Conservation (phyloP, 2,888 invertebrate species). For the Drosophila mettleri region DNA sequence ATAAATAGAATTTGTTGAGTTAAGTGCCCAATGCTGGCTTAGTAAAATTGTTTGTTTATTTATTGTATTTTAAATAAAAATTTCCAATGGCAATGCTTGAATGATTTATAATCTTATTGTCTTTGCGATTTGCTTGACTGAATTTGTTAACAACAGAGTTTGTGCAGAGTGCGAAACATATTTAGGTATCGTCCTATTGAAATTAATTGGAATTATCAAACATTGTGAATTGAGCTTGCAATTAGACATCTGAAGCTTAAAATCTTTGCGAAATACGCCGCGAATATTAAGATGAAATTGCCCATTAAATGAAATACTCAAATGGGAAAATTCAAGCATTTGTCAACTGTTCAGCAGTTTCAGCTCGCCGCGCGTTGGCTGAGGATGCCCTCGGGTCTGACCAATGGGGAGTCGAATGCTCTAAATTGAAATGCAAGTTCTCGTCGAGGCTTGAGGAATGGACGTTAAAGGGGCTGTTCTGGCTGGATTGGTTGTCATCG, state of each 20-base stretch:
- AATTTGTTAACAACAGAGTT: too few species aligned
- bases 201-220: neutral
- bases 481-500: constrained; percentile 23
- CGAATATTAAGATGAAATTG: neutral
- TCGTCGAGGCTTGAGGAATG: constrained; percentile 46
- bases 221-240: neutral
- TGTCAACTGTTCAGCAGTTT: constrained; percentile 33
- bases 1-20: too few species aligned
- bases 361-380: constrained; percentile 27
- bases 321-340: constrained; percentile 18
- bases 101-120: too few species aligned
- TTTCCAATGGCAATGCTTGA: too few species aligned
- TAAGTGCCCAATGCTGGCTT: too few species aligned
- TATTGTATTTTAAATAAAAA: too few species aligned
- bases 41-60: too few species aligned
- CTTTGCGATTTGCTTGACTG: too few species aligned
- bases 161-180: too few species aligned
- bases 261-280: neutral
- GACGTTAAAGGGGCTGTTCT: constrained; percentile 3
- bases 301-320: constrained; percentile 14
- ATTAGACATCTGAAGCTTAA: neutral
- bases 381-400: constrained; percentile 21
- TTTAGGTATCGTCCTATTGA: too few species aligned
- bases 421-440: constrained; percentile 78
- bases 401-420: constrained; percentile 48